Conservation (phyloP, 1,140 invertebrate genomes). For the Drosophila persimilis region DNA sequence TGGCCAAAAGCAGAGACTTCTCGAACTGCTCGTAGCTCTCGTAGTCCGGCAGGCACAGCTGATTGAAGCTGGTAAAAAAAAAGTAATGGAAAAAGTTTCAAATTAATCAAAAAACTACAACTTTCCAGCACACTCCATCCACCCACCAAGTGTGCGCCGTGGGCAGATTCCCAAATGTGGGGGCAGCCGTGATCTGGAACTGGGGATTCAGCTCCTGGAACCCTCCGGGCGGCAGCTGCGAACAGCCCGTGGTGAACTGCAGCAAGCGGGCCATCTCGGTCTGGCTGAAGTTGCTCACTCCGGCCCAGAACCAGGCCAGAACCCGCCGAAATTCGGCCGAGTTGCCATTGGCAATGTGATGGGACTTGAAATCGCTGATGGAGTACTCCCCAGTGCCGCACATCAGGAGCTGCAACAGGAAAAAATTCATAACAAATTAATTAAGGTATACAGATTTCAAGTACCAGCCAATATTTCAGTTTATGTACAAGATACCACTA, state of each 20-base stretch:
- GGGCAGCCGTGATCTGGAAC: conserved; percentile 95
- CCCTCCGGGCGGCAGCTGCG: conserved; percentile 95
- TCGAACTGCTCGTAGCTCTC: conserved; percentile 97
- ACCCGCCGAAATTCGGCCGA: conserved; percentile 93
- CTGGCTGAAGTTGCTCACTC: conserved; percentile 94
- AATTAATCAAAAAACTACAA: conserved; percentile 41
- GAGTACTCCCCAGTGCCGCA: conserved; percentile 97
- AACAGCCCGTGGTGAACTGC: conserved; percentile 97
- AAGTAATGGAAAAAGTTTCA: conserved; percentile 34
- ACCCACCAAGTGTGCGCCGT: conserved; percentile 95
- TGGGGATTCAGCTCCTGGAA: conserved; percentile 94
- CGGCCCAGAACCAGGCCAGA: conserved; percentile 97
- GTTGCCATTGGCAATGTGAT: conserved; percentile 93
- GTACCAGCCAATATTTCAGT: no score
- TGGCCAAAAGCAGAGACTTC: conserved; percentile 93
- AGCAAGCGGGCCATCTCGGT: conserved; percentile 96
- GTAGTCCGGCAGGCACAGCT: conserved; percentile 97
- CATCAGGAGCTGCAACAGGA: conserved; percentile 88
- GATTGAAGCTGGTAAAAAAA: conserved; percentile 91
- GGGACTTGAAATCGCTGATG: conserved; percentile 93
- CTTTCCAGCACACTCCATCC: neutral
- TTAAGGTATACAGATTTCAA: neutral
- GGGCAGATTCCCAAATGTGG: conserved; percentile 94
- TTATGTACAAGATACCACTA: no score
- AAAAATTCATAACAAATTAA: neutral